These are phyloP conservation scores for Hofmannophila pseudospretella DNA, from an alignment of 2,888 invertebrate species.

Conservation along the genomic window DNA sequence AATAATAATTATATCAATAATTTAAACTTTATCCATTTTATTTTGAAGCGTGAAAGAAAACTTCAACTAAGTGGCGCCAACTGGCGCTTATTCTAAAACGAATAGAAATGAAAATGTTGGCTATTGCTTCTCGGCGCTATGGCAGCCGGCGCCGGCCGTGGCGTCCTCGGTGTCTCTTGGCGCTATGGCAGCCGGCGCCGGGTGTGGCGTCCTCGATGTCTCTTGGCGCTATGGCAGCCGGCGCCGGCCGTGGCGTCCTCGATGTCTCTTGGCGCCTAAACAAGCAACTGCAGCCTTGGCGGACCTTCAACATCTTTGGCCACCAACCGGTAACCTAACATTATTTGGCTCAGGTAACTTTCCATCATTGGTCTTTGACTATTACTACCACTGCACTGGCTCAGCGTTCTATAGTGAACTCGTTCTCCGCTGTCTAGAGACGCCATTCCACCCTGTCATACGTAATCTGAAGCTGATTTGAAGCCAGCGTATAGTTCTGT, in stretches of 20 bases:
- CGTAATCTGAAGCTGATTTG: too few relatives aligned
- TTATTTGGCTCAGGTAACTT: too few relatives aligned
- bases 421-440: too few relatives aligned
- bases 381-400: too few relatives aligned
- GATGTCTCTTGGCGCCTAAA: slow-evolving; percentile 21
- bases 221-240: slow-evolving; percentile 32
- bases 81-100: slow-evolving; percentile 75
- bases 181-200: slow-evolving; percentile 37
- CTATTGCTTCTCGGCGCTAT: slow-evolving; percentile 69
- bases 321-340: background rate
- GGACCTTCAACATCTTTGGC: background rate
- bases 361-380: too few relatives aligned
- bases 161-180: slow-evolving; percentile 29
- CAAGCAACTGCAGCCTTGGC: slow-evolving; percentile 22
- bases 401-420: too few relatives aligned
- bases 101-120: slow-evolving; percentile 71
- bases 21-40: slow-evolving; percentile 51
- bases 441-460: too few relatives aligned
- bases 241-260: slow-evolving; percentile 34
- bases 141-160: slow-evolving; percentile 41
- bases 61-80: slow-evolving; percentile 59
- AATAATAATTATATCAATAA: slow-evolving; percentile 58
- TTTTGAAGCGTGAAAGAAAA: slow-evolving; percentile 73
- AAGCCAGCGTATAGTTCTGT: too few relatives aligned
- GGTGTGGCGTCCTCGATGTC: slow-evolving; percentile 32